phyloP scores from a whole-genome alignment of 2,797 vertebrate genomes.

The Mus spretus region DNA sequence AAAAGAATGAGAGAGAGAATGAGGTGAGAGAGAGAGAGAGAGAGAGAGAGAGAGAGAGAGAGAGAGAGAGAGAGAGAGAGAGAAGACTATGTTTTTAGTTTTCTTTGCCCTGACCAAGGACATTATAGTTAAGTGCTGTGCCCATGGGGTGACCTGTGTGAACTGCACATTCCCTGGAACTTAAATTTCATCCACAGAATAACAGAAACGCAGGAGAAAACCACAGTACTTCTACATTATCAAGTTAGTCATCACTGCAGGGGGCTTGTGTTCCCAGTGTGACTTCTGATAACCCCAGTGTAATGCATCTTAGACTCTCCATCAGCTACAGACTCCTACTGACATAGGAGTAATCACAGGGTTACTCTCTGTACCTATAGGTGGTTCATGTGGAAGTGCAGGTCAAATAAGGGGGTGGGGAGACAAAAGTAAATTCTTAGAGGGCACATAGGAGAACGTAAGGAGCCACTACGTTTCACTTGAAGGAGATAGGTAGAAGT shows the following conservation, averaged over 20 bases:
- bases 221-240: background rate
- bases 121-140: background rate
- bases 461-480: accelerated
- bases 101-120: background rate
- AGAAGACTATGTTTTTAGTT: background rate
- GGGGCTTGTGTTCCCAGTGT: background rate
- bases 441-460: background rate
- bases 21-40: too few species aligned
- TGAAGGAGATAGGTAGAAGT: background rate
- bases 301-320: background rate
- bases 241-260: background rate
- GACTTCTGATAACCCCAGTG: background rate
- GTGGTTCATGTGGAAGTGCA: accelerated
- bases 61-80: too few species aligned
- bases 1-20: too few species aligned
- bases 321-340: background rate
- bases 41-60: too few species aligned
- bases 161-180: background rate
- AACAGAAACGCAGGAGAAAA: background rate
- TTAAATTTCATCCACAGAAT: background rate
- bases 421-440: background rate
- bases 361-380: background rate
- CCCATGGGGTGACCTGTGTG: background rate
- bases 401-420: background rate
- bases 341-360: too few species aligned